A percentile compares a stretch with the other conserved stretches of the same genome.
Evolutionary conservation across 2,113 vertebrate species (phyloP).

Genomic region (Mastomys coucha): DNA sequence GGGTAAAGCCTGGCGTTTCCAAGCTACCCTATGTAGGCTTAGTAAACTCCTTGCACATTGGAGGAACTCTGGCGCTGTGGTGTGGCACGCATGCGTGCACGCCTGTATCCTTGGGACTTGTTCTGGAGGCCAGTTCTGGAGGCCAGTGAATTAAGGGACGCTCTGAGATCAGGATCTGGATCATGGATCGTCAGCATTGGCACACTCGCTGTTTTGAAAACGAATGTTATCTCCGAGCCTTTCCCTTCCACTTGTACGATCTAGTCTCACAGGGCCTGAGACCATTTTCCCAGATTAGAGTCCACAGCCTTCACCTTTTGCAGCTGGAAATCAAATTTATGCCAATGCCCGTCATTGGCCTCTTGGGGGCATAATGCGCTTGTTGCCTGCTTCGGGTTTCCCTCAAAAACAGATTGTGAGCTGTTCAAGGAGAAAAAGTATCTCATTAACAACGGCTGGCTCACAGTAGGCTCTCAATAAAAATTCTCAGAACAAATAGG

Average conservation of each 20-base stretch:
- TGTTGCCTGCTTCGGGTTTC: not conserved
- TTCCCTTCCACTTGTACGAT: not conserved
- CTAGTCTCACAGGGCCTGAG: not conserved
- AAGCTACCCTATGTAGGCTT: not conserved
- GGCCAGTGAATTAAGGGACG: not conserved
- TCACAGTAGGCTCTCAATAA: not conserved
- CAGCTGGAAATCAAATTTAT: not conserved
- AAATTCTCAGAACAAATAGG: not conserved
- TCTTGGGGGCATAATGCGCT: not conserved
- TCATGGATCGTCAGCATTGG: not conserved
- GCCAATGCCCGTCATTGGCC: not conserved
- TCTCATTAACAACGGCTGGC: not conserved
- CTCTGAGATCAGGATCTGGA: not conserved
- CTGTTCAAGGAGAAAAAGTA: not conserved
- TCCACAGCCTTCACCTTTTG: not conserved
- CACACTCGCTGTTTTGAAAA: not conserved
- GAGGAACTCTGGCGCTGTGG: not conserved
- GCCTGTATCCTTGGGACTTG: not conserved
- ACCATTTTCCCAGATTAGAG: not conserved
- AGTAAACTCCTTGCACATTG: not conserved
- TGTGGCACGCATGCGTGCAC: fast-evolving
- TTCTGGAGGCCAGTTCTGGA: no score
- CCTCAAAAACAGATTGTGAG: not conserved
- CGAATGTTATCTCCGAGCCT: not conserved
- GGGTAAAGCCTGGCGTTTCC: not conserved